Evolutionary conservation across 2,888 invertebrate genomes (phyloP), one percentile per base, ranked within the genome.

Genomic region (Euclidia mi): DNA sequence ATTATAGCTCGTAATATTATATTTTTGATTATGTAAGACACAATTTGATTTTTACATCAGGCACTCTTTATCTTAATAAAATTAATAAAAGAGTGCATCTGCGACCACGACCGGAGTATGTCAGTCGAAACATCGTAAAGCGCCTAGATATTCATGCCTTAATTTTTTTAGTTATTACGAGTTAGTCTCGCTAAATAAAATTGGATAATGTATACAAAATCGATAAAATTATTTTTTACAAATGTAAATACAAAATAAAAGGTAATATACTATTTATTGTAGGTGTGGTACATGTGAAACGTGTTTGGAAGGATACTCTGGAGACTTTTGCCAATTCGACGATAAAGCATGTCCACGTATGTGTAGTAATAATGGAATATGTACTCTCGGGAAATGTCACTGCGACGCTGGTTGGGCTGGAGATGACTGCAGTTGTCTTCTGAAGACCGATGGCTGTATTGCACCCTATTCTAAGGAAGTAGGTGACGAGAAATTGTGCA

Each of bases 311-410:
- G 79, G 84, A 2, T 95, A 95, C 71, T 95, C 95, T 38, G 98
- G 98, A 0, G 88, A 95, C 52, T 97, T 93, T 82, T 98, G 98
- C 79, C 95, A 98, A 78, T 98, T 97, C 81, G 96, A 98, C 82
- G 96, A 97, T 83, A 96, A 95, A 78, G 95, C 96, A 10, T 98
- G 98, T 79, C 95, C 95, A 28, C 89, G 95, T 31, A 85, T 79
- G 28, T 95, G 96, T 66, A 86, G 94, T 1, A 96, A 96, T 1
- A 91, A 94, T 45, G 96, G 96, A 0, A 91, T 89, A 32, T 97
- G 97, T 35, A 20, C 2, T 0, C 65, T 68, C 6, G 87, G 80
- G 1, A 56, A 53, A 15, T 94, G 93, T 52, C 28, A 64, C 0
- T 94, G 93, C 42, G 4, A 50, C 0, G 0, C 32, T 0, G 49